Base-by-base conservation (phyloP, 1,140 invertebrate genomes). In the Acromyrmex heyeri region DNA sequence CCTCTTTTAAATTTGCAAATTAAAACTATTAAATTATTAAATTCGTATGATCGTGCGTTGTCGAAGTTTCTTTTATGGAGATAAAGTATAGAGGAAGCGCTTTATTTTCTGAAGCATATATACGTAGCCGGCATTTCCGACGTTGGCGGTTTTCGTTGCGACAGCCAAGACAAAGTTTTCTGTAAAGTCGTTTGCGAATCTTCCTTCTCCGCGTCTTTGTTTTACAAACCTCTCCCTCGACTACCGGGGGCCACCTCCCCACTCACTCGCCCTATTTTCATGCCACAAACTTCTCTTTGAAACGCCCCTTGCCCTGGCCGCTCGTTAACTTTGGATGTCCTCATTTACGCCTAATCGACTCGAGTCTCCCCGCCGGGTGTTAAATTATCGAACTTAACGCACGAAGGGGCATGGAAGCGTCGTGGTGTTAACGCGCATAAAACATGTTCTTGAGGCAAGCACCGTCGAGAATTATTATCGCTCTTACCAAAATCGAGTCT, bases 331-430 rank as follows among this genome's bases (percentile, higher is more conserved):
- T 90, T 70, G 82, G 78, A 90, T 85, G 72, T 90, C 86, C 83
- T 91, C 90, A 86, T 91, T 91, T 88, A 90, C 89, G 86, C 87
- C 89, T 90, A 91, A 91, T 91, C 89, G 87, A 90, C 83, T 85
- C 81, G 76, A 88, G 87, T 90, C 87, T 75, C 48, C 73, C 79
- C 75, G 64, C 34, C 77, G 57, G 59, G 59, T 50, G 82, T 79
- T 91, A 86, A 90, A 90, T 90, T 91, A 90, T 91, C 87, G 77
- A 88, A 86, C 72, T 91, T 90, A 88, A 91, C 89, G 69, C 89
- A 79, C 72, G 83, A 79, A 86, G 53, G 30, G 81, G 48, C 82
- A 79, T 34, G 55, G 34, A 50, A 61, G 85, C 76, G 88, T 77
- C 76, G 70, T 81, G 89, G 88, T 86, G 88, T 87, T 87, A 85